A percentile compares a stretch with the other conserved stretches of the same genome.
Evolutionary conservation across 2,113 vertebrate genomes (phyloP).

Genomic region (Lophotis ruficrista): DNA sequence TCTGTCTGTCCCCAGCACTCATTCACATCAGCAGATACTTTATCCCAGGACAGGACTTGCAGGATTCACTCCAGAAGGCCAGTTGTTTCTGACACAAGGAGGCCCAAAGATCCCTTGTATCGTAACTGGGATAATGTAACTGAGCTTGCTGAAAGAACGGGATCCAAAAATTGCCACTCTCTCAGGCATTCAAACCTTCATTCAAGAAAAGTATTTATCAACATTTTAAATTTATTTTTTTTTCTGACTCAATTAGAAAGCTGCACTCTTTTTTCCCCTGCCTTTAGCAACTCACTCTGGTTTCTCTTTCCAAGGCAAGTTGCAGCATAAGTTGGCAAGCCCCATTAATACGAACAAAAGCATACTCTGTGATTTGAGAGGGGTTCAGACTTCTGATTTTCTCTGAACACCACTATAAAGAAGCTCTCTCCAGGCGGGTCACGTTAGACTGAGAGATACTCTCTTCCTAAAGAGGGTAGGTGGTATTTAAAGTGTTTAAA

Average conservation of each 20-base stretch:
- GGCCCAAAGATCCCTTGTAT: neutral
- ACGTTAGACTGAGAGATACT: neutral
- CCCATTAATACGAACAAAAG: neutral
- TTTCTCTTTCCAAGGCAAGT: slow-evolving; percentile 30
- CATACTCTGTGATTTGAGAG: neutral
- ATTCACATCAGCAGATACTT: neutral
- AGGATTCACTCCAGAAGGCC: neutral
- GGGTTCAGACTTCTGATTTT: neutral
- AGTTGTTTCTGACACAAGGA: neutral
- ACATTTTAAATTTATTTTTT: neutral
- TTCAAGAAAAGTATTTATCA: neutral
- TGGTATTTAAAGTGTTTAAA: neutral
- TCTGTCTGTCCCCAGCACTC: neutral
- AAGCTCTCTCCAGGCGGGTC: neutral
- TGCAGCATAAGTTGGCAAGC: neutral
- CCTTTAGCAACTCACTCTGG: neutral
- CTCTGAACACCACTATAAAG: neutral
- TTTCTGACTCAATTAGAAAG: neutral
- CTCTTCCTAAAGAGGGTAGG: neutral
- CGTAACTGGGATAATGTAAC: neutral
- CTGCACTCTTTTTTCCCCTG: neutral
- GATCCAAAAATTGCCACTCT: neutral
- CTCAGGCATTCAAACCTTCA: neutral
- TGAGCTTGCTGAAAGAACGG: neutral
- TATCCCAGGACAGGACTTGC: neutral